Conservation (phyloP, 2,113 vertebrate species). For the Saiga tatarica region DNA sequence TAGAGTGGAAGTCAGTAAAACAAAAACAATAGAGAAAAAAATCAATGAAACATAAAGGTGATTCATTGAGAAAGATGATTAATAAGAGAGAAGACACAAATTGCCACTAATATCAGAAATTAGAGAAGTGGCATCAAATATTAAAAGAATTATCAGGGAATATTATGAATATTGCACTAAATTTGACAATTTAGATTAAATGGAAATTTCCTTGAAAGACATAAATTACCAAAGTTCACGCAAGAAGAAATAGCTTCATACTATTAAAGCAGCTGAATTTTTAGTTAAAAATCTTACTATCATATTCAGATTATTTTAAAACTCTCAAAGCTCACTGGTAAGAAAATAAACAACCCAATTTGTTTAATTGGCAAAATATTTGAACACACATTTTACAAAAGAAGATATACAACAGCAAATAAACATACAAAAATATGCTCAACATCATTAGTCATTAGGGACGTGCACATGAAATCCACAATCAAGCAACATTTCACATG, state of each 20-base stretch:
- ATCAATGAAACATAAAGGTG: not conserved
- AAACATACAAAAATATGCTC: not conserved
- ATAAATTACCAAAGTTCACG: not conserved
- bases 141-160: not conserved
- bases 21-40: not conserved
- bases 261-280: not conserved
- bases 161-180: not conserved
- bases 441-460: not conserved
- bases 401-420: not conserved
- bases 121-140: not conserved
- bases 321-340: not conserved
- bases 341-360: not conserved
- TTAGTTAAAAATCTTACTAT: not conserved
- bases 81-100: not conserved
- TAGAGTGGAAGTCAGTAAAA: not conserved
- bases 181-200: slow-evolving; percentile 1
- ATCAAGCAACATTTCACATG: not conserved
- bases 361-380: not conserved
- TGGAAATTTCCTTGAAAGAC: not conserved
- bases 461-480: not conserved
- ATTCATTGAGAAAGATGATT: not conserved
- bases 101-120: not conserved
- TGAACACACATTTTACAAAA: slow-evolving; percentile 4
- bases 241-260: not conserved
- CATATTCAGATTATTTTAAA: not conserved